Evolutionary conservation across 1,140 invertebrate species (phyloP), one percentile per base, ranked within the genome.

Genomic region (Hirudo medicinalis): DNA sequence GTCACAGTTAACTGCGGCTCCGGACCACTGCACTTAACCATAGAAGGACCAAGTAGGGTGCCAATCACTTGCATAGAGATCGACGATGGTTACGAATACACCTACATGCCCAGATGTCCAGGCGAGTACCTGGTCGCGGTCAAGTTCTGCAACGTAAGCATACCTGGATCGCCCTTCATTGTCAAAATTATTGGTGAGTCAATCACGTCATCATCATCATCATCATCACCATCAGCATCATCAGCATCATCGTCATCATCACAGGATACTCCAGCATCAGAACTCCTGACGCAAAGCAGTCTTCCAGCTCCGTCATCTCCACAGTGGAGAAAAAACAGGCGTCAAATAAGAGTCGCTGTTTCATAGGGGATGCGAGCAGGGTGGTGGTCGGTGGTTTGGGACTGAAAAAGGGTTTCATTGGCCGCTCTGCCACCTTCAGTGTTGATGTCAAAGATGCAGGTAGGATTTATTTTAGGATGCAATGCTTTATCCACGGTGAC

Each of bases 41-140:
- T 97, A 73, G 93, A 97, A 79, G 95, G 95, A 8, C 94, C 95
- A 0, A 93, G 91, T 53, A 94, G 95, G 80, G 92, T 92, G 0
- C 89, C 92, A 13, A 92, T 97, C 89, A 92, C 94, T 80, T 97
- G 93, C 79, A 76, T 76, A 25, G 81, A 83, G 72, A 73, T 80
- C 5, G 71, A 72, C 27, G 75, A 75, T 60, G 75, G 74, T 1
- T 74, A 74, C 71, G 70, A 74, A 57, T 74, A 71, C 54, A 63
- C 69, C 72, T 97, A 96, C 83, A 95, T 91, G 9, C 94, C 94
- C 0, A 83, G 95, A 0, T 90, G 91, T n/a, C 92, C 94, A 6
- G 95, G 95, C 54, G 93, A 97, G 83, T 97, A 98, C 81, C 93
- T 96, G 79, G 89, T 97, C 74, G 90, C 90, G 79, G 89, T 97